phyloP scores from a whole-genome alignment of 30 jellyfish, hydroid and myxozoan species.

The Clytia hemisphaerica region DNA sequence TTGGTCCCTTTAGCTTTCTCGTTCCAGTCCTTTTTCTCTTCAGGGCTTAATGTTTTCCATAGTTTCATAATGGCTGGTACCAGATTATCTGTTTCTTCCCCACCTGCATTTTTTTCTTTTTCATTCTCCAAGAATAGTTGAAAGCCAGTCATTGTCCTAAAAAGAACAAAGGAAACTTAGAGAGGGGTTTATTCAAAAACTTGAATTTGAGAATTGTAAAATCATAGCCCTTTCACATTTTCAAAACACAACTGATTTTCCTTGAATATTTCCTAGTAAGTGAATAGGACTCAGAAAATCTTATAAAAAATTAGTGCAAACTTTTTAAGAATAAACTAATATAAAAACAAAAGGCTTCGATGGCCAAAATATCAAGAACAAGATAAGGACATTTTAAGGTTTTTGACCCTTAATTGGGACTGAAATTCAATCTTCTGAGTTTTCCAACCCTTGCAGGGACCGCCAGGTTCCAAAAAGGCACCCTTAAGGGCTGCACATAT shows the following conservation, averaged over 20 bases:
- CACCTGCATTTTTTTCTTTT: constrained; percentile 26
- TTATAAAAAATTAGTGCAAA: no score
- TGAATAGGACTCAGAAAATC: neutral
- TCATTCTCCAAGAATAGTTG: constrained; percentile 47
- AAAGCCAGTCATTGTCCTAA: constrained; percentile 70
- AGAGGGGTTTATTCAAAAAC: neutral
- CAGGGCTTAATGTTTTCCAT: constrained; percentile 58
- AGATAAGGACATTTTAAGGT: no score
- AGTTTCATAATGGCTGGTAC: constrained; percentile 11
- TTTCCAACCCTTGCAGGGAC: no score
- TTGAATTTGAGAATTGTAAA: neutral
- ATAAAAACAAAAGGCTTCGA: no score
- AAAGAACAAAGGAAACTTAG: neutral
- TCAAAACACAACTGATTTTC: neutral
- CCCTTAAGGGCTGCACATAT: no score
- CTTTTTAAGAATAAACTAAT: no score
- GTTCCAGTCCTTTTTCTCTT: constrained; percentile 81
- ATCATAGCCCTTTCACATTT: neutral
- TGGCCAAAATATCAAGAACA: no score
- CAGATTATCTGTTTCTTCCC: constrained; percentile 8
- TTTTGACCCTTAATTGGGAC: no score
- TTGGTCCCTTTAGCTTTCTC: no score
- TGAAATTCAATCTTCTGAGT: no score
- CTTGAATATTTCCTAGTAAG: neutral
- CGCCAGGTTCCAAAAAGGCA: no score